These are phyloP conservation scores for Hofmannophila pseudospretella DNA, from an alignment of 2,888 invertebrate species.

Conservation along the genomic window DNA sequence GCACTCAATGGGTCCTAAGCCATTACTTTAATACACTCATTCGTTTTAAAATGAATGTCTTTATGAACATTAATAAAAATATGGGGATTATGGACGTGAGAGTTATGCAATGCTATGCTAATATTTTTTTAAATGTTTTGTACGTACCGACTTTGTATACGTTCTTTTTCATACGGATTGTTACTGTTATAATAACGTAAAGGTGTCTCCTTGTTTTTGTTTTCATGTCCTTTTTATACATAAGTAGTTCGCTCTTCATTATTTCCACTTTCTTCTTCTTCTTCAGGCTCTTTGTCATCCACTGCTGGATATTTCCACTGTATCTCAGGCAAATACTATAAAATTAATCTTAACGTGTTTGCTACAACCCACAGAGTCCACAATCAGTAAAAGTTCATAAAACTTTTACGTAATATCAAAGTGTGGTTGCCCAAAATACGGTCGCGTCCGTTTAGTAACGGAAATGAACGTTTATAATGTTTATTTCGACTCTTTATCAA, in stretches of 20 bases:
- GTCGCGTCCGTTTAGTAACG: neutral
- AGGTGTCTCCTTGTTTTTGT: too few species aligned
- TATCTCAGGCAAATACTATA: too few species aligned
- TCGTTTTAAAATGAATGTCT: neutral
- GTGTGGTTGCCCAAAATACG: neutral
- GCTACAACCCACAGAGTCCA: neutral
- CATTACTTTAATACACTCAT: constrained; percentile 5
- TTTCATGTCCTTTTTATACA: neutral
- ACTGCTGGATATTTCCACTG: too few species aligned
- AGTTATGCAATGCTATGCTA: too few species aligned
- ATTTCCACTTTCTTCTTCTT: too few species aligned
- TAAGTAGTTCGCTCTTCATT: neutral
- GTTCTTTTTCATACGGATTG: too few species aligned
- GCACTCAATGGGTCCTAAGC: constrained; percentile 6
- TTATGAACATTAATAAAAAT: neutral
- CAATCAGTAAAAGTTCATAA: neutral
- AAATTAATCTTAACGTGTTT: neutral
- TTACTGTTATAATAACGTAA: too few species aligned
- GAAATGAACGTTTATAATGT: constrained; percentile 1
- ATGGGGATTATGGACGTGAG: neutral
- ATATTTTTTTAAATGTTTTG: too few species aligned
- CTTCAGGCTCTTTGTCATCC: too few species aligned
- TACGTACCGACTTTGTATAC: too few species aligned
- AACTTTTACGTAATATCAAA: neutral
- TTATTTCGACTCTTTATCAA: constrained; percentile 5